A percentile compares a stretch with the other conserved stretches of the same genome.
Conservation (phyloP, 2,888 invertebrate genomes). For the Lasioglossum villosulum region DNA sequence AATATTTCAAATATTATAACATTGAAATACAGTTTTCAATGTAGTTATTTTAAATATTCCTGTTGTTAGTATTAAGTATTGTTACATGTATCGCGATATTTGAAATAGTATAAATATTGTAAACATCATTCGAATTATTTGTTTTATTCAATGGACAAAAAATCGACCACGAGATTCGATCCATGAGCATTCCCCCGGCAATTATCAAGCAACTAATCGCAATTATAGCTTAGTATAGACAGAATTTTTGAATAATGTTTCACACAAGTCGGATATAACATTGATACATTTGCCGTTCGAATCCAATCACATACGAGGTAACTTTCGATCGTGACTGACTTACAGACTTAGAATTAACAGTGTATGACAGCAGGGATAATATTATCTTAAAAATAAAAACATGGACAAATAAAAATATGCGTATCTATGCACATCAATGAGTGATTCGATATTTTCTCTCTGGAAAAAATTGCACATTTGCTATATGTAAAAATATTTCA, state of each 20-base stretch:
- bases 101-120: neutral
- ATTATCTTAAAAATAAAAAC: constrained; percentile 14
- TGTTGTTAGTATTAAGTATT: neutral
- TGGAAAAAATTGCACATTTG: neutral
- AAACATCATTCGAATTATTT: neutral
- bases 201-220: constrained; percentile 22
- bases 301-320: neutral
- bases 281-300: neutral
- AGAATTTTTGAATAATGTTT: constrained; percentile 8
- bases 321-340: neutral
- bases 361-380: neutral
- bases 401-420: neutral
- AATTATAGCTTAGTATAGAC: constrained; percentile 7
- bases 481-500: neutral
- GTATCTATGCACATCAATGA: neutral
- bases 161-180: neutral
- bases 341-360: constrained; percentile 11
- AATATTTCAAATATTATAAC: neutral
- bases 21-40: neutral
- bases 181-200: constrained; percentile 28
- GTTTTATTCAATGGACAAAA: neutral
- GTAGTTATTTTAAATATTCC: neutral
- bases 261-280: neutral
- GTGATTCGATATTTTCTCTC: constrained; percentile 5
- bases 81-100: neutral